These are phyloP conservation scores for Poeciliopsis occidentalis DNA, from an alignment of 2,113 vertebrate species.

Conservation along the genomic window DNA sequence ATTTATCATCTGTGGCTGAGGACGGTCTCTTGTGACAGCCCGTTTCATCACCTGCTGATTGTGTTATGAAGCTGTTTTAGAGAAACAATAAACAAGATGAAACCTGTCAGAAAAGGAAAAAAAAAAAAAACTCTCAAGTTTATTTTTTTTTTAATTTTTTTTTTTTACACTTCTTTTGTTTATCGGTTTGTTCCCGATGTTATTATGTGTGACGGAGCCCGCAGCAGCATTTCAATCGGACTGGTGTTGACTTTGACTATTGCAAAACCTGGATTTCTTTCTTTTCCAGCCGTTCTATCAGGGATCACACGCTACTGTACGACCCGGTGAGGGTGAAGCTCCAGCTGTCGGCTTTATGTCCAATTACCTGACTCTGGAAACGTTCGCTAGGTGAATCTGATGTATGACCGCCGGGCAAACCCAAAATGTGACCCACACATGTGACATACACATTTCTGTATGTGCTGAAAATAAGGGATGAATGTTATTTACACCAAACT, in stretches of 20 bases:
- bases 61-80: background rate
- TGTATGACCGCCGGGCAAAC: too few relatives aligned
- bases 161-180: background rate
- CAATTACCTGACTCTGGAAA: too few relatives aligned
- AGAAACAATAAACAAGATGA: background rate
- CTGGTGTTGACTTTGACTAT: too few relatives aligned
- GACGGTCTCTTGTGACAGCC: background rate
- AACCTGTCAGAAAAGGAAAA: background rate
- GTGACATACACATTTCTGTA: background rate
- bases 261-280: background rate
- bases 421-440: too few relatives aligned
- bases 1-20: background rate
- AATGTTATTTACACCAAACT: background rate
- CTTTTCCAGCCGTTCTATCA: background rate
- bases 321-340: background rate
- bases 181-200: background rate
- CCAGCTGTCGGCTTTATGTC: background rate
- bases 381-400: too few relatives aligned
- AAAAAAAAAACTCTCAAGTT: background rate
- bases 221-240: too few relatives aligned
- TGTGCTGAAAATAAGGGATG: background rate
- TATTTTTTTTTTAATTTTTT: too few relatives aligned
- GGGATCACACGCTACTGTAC: background rate
- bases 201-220: too few relatives aligned
- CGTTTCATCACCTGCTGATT: background rate